phyloP scores from a whole-genome alignment of 2,113 vertebrate species.

The Alosa alosa region DNA sequence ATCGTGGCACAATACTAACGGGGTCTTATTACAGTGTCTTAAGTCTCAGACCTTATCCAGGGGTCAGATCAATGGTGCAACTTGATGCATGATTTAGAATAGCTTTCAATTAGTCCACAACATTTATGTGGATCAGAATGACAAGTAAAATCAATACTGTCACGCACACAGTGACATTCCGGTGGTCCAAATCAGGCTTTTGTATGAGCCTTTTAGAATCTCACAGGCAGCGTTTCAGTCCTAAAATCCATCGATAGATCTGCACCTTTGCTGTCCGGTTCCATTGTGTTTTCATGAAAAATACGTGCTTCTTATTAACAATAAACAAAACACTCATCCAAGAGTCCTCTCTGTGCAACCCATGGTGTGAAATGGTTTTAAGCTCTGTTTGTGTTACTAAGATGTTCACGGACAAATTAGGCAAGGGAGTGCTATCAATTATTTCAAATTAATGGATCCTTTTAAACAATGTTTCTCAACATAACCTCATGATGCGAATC shows the following conservation, averaged over 20 bases:
- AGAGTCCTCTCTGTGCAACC: neutral
- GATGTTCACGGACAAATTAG: neutral
- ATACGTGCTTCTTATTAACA: neutral
- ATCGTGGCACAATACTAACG: neutral
- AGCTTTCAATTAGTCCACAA: neutral
- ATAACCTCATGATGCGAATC: neutral
- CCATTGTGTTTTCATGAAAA: neutral
- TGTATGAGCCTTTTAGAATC: neutral
- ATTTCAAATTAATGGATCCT: neutral
- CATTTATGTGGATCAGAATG: neutral
- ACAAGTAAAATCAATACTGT: neutral
- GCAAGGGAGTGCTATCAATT: neutral
- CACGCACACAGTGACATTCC: neutral
- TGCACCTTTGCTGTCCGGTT: neutral
- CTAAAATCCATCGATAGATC: neutral
- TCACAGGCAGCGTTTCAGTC: neutral
- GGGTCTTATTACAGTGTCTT: neutral
- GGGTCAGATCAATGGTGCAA: neutral
- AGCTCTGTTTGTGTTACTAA: neutral
- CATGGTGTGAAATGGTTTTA: neutral
- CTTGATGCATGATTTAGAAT: conserved; percentile 10
- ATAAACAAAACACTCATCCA: neutral
- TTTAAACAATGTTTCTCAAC: neutral
- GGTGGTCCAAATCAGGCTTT: neutral
- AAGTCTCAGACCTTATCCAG: neutral